Conservation (phyloP, 2,113 vertebrate species). For the Rhinogobius similis region DNA sequence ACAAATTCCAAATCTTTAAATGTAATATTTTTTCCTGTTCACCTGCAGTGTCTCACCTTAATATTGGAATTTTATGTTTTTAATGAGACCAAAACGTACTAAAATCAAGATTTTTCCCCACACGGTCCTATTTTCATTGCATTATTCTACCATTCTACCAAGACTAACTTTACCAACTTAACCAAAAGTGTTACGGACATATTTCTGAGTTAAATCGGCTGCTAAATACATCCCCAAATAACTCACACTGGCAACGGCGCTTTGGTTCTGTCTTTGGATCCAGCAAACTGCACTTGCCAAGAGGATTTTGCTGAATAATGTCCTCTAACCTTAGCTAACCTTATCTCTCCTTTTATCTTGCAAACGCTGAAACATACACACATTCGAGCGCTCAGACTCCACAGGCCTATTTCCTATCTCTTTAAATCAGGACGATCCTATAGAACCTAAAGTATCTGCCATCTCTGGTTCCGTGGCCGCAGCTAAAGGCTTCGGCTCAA, state of each 20-base stretch:
- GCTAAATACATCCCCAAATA: neutral
- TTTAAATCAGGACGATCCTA: slow-evolving; percentile 56
- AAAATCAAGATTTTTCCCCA: too few species aligned
- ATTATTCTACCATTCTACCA: too few species aligned
- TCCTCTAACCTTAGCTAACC: slow-evolving; percentile 1
- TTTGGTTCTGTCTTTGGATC: neutral
- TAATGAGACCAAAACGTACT: too few species aligned
- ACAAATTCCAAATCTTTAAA: too few species aligned
- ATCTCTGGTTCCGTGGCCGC: slow-evolving; percentile 63
- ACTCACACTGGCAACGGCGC: neutral
- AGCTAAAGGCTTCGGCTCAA: slow-evolving; percentile 61
- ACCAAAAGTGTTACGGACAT: too few species aligned
- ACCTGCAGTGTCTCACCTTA: too few species aligned
- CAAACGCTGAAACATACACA: slow-evolving; percentile 27
- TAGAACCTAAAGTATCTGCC: slow-evolving; percentile 43
- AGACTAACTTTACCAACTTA: too few species aligned
- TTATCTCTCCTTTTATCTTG: neutral
- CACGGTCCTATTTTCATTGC: too few species aligned
- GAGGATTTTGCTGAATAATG: neutral
- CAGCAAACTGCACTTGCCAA: neutral
- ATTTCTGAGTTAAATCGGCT: too few species aligned
- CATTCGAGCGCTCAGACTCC: slow-evolving; percentile 22
- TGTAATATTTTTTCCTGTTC: too few species aligned
- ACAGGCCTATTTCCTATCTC: slow-evolving; percentile 16
- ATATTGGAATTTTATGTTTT: too few species aligned